Evolutionary conservation across 2,888 invertebrate genomes (phyloP), one percentile per base, ranked within the genome.

Genomic region (Eupithecia subfuscata): DNA sequence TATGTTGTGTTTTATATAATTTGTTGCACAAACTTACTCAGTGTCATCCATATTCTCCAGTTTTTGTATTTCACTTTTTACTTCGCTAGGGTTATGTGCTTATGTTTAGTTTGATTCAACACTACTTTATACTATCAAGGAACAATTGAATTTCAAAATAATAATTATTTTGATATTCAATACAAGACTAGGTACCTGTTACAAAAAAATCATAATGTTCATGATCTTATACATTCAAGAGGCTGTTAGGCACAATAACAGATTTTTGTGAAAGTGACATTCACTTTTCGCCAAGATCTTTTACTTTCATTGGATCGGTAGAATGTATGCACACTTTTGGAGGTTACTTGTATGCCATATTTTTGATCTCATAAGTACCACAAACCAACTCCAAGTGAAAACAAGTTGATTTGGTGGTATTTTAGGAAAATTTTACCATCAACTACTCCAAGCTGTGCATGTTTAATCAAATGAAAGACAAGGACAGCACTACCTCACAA

Each of bases 261-360:
- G 82, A 83, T 82, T 79, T 78, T 79, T 84, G 93, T 92, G 93
- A 93, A 93, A 93, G 93, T 92, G 84, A 85, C 92, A 92, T 92
- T 93, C 92, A 90, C 92, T 92, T 91, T 80, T 79, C 70, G 69
- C 74, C 71, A 78, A 77, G 72, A 73, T 75, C 75, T 75, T 63
- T 75, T 70, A 77, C 73, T 75, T 73, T 76, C 71, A 45, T 70
- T 63, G 69, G 45, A 34, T 69, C 69, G 63, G 45, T 73, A 64
- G 52, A 72, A 69, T 74, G 75, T 69, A 70, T 63, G 30, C 6
- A 64, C 56, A 74, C 71, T 69, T 75, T 75, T 73, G 7, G 69
- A 75, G 76, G 75, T 74, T 73, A 74, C 18, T 34, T 60, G 22
- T 5, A 0, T 60, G 6, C 4, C 56, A 25, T 60, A 22, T 60